Percentiles rank a stretch among this genome's conserved stretches.
Conservation (phyloP, 2,888 invertebrate species). For the Ectemnius continuus region DNA sequence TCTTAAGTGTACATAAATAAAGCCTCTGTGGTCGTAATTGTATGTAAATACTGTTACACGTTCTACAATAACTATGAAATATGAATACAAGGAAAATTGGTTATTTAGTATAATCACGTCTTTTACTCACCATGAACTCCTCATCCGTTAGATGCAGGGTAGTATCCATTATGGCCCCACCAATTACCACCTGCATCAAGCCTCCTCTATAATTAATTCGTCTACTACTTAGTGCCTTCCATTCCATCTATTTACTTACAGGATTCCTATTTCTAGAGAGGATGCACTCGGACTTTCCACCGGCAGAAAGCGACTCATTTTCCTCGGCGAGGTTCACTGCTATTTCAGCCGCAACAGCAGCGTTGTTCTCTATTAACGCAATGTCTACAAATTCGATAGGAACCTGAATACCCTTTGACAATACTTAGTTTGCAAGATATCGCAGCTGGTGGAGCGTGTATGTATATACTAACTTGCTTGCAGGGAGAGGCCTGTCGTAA, state of each 20-base stretch:
- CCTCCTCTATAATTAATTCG: background rate
- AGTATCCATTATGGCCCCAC: constrained; percentile 88
- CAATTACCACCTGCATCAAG: constrained; percentile 83
- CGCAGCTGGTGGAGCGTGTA: background rate
- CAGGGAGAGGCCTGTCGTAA: constrained; percentile 91
- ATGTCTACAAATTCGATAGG: constrained; percentile 82
- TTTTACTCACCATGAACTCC: constrained; percentile 82
- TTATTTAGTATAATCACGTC: constrained; percentile 73
- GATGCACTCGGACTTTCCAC: background rate
- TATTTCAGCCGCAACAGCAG: constrained; percentile 88
- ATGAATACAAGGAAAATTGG: constrained; percentile 73
- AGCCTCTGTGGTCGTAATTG: constrained; percentile 66
- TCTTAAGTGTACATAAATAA: constrained; percentile 71
- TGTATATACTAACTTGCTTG: constrained; percentile 85
- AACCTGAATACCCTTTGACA: background rate
- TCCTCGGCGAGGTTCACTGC: constrained; percentile 78
- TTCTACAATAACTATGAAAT: constrained; percentile 68
- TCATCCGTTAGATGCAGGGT: constrained; percentile 83
- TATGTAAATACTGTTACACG: constrained; percentile 72
- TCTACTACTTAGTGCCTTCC: too few relatives aligned
- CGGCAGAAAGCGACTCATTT: background rate
- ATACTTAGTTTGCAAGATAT: background rate
- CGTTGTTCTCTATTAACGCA: constrained; percentile 96
- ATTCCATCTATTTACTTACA: constrained; percentile 48
- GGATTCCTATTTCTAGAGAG: constrained; percentile 46